Evolutionary conservation across 2,888 invertebrate genomes (phyloP), one percentile per base, ranked within the genome.

Genomic region (Luperina testacea): DNA sequence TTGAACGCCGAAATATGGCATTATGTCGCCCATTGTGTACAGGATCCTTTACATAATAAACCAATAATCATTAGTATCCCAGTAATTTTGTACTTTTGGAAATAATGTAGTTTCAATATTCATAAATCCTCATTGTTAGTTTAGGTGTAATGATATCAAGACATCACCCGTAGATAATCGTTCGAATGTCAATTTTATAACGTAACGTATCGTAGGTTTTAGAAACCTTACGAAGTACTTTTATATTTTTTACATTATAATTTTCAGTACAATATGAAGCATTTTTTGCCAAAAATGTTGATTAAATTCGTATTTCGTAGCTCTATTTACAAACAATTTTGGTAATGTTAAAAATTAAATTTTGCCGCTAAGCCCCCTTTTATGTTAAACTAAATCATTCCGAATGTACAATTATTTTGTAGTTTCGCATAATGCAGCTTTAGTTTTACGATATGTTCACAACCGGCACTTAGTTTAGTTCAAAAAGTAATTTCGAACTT

Each of bases 321-420:
- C 20, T 64, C 17, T 17, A 3, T 1, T 15, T 32, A 17, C 61
- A 17, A 59, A 63, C 4, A 63, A 38, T 3, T n/a, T 11, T 32
- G 51, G 9, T 38, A 7, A 51, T 32, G 2, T 67, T n/a, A 11
- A 61, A 45, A 63, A 48, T 8, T 11, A 17, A 45, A 38, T 17
- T 24, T 2, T 53, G 3, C 27, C 17, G 53, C 17, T 13, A 76
- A 76, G 76, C 74, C 87, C 87, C 76, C 24, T 42, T 57, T 61
- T 81, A 81, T 65, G 71, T 86, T 84, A 77, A 48, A 80, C 76
- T 85, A 85, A 75, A 87, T 81, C 83, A 86, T 83, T 87, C 82
- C 80, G 75, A 76, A 74, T 81, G 88, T 82, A 88, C 83, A 86
- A 87, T 75, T 79, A 79, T 69, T 77, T 83, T 75, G 5, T 85